These are phyloP conservation scores for Platycheirus albimanus DNA, from an alignment of 2,888 invertebrate species.

Conservation along the genomic window DNA sequence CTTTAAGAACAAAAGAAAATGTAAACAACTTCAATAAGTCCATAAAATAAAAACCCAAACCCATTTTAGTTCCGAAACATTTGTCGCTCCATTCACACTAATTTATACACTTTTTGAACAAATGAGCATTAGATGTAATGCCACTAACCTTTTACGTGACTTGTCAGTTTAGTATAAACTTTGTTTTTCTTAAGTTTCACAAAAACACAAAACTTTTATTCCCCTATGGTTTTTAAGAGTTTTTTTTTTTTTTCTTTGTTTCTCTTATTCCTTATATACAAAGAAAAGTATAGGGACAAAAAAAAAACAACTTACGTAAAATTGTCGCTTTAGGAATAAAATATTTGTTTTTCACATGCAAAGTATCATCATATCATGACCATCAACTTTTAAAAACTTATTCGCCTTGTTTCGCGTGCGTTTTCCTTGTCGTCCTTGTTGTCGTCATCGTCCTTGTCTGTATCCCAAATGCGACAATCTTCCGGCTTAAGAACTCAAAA, in stretches of 20 bases:
- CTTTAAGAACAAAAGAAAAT: too few relatives aligned
- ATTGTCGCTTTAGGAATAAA: conserved; percentile 44
- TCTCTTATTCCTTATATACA: too few relatives aligned
- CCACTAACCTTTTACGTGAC: conserved; percentile 39
- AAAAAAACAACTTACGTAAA: conserved; percentile 27
- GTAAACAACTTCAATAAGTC: neutral
- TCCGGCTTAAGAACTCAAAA: conserved; percentile 17
- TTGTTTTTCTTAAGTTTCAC: conserved; percentile 24
- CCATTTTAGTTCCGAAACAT: neutral
- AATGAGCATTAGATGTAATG: conserved; percentile 5
- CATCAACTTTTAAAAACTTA: conserved; percentile 28
- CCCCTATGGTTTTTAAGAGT: conserved; percentile 25
- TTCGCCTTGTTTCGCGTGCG: conserved; percentile 12
- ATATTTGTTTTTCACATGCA: conserved; percentile 41
- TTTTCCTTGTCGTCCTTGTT: neutral
- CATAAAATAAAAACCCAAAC: neutral
- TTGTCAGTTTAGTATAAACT: conserved; percentile 27
- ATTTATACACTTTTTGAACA: conserved; percentile 8
- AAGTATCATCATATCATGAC: conserved; percentile 40
- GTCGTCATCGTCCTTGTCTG: conserved; percentile 6
- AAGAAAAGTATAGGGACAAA: too few relatives aligned
- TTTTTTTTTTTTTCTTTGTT: neutral
- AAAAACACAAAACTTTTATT: conserved; percentile 18
- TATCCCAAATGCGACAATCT: conserved; percentile 33
- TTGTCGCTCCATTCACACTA: conserved; percentile 3